Percentiles rank a stretch among this genome's conserved stretches.
Evolutionary conservation across 2,797 vertebrate genomes (phyloP).

Genomic region (Arrhamphus sclerolepis): DNA sequence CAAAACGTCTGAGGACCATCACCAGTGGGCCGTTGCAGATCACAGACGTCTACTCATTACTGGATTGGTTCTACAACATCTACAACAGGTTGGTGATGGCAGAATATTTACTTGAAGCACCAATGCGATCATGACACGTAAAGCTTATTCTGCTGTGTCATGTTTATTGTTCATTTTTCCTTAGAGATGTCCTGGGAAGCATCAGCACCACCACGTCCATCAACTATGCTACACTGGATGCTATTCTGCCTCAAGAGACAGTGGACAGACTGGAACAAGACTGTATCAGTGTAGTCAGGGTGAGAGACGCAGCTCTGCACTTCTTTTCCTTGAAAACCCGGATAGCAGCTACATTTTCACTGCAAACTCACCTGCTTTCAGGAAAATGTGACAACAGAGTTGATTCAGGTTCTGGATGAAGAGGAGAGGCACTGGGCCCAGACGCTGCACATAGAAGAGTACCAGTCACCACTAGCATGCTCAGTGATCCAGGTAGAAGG

Average conservation of each 20-base stretch:
- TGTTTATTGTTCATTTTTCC: neutral
- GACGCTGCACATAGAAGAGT: slow-evolving; percentile 82
- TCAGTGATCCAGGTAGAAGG: slow-evolving; percentile 81
- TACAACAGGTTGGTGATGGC: slow-evolving; percentile 84
- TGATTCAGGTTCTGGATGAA: slow-evolving; percentile 82
- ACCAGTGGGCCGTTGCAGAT: slow-evolving; percentile 82
- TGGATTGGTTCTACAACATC: slow-evolving; percentile 93
- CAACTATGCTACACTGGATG: slow-evolving; percentile 81
- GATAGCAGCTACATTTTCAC: neutral
- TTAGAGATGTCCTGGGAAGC: slow-evolving; percentile 88
- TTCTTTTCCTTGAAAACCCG: neutral
- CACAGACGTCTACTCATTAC: slow-evolving; percentile 88
- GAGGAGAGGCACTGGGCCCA: slow-evolving; percentile 84
- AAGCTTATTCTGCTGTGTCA: neutral
- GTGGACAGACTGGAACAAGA: slow-evolving; percentile 86
- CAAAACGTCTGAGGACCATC: slow-evolving; percentile 81
- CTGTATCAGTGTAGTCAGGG: slow-evolving; percentile 87
- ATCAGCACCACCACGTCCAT: slow-evolving; percentile 84
- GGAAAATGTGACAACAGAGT: slow-evolving; percentile 82
- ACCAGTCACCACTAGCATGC: slow-evolving; percentile 78
- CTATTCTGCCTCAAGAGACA: slow-evolving; percentile 85
- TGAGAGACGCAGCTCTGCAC: slow-evolving; percentile 47
- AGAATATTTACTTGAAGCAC: neutral
- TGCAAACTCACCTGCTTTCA: slow-evolving; percentile 47
- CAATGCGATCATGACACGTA: neutral